These are phyloP conservation scores for Harpagoxenus sublaevis DNA, from an alignment of 2,888 invertebrate species.

Conservation along the genomic window DNA sequence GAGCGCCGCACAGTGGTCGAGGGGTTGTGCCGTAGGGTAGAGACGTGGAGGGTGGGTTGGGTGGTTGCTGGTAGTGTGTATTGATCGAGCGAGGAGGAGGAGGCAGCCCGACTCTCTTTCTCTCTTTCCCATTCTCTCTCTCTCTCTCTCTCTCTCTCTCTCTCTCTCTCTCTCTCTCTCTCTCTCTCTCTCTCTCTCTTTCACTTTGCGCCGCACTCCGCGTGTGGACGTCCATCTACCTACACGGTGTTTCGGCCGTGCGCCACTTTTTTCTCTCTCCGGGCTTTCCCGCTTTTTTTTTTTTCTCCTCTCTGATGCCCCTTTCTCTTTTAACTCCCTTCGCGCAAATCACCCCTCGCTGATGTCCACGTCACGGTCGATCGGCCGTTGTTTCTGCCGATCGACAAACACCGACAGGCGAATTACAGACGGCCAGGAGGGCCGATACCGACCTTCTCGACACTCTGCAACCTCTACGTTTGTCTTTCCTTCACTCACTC, in stretches of 20 bases:
- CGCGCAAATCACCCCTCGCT: slow-evolving; percentile 28
- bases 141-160: slow-evolving; percentile 66
- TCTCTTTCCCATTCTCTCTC: slow-evolving; percentile 37
- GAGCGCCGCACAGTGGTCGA: slow-evolving; percentile 68
- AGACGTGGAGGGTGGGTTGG: slow-evolving; percentile 77
- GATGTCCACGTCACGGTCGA: slow-evolving; percentile 39
- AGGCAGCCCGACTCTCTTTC: slow-evolving; percentile 68
- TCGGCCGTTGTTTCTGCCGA: slow-evolving; percentile 66
- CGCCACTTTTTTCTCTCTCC: slow-evolving; percentile 68
- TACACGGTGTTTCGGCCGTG: slow-evolving; percentile 71
- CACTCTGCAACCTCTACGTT: slow-evolving; percentile 27
- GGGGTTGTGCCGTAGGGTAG: slow-evolving; percentile 69
- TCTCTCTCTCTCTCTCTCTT: slow-evolving; percentile 64
- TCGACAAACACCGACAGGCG: slow-evolving; percentile 47
- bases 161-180: slow-evolving; percentile 60
- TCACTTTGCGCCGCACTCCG: slow-evolving; percentile 71
- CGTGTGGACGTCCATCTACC: slow-evolving; percentile 75
- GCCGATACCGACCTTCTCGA: slow-evolving; percentile 26
- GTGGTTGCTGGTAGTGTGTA: slow-evolving; percentile 83
- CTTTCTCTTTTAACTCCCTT: slow-evolving; percentile 45
- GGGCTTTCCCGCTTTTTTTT: slow-evolving; percentile 54
- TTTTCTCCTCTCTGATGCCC: neutral
- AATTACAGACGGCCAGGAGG: slow-evolving; percentile 35
- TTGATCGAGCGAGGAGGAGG: slow-evolving; percentile 83
- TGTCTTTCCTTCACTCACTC: neutral